Evolutionary conservation across 2,113 vertebrate species (phyloP).

Genomic region (Silurus asotus): DNA sequence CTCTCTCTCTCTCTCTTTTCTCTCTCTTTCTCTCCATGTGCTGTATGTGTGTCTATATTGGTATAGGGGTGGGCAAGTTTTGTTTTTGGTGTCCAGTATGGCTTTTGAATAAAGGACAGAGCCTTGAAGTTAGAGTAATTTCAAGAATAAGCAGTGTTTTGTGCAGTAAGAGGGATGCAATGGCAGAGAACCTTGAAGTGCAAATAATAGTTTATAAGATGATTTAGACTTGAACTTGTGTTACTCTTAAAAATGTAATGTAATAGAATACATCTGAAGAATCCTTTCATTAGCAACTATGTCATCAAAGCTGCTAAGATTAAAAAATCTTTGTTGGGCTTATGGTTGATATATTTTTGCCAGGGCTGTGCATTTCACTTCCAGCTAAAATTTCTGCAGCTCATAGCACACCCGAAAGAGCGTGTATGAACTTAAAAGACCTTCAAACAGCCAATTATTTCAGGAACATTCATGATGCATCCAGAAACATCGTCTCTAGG

Average conservation of each 20-base stretch:
- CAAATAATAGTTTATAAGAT: background rate
- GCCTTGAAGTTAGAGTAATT: background rate
- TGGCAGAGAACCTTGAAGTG: background rate
- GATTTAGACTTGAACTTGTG: no score
- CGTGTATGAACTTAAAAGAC: background rate
- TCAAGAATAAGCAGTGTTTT: background rate
- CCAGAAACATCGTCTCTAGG: background rate
- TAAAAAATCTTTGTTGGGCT: background rate
- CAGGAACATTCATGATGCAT: background rate
- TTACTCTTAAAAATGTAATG: no score
- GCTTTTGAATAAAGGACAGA: no score
- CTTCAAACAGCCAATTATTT: background rate
- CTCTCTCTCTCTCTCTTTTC: no score
- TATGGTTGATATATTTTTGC: no score
- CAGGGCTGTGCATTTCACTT: no score
- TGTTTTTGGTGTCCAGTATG: background rate
- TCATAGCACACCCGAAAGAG: no score
- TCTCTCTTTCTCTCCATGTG: no score
- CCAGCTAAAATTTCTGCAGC: no score
- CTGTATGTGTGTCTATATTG: background rate
- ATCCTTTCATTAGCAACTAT: background rate
- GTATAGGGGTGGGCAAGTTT: background rate
- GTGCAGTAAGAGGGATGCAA: background rate
- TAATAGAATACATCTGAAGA: no score
- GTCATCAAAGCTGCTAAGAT: background rate